Percentiles rank a stretch among this genome's conserved stretches.
phyloP scores from a whole-genome alignment of 2,888 invertebrate genomes.

The Hirtodrosophila cameraria region DNA sequence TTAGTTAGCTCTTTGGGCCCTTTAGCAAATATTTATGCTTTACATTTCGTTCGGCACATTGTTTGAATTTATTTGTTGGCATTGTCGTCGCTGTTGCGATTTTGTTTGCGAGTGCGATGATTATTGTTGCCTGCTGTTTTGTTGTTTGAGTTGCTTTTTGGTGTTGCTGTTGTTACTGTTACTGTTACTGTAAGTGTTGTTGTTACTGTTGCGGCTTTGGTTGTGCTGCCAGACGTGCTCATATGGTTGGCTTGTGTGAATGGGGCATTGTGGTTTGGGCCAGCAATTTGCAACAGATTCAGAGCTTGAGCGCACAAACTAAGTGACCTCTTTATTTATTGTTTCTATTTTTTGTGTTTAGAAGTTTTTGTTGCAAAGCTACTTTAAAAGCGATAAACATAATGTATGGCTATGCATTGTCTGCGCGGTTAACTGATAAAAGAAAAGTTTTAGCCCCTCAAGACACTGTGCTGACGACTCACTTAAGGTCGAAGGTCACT shows the following conservation, averaged over 20 bases:
- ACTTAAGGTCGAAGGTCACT: not conserved
- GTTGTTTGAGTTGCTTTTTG: constrained; percentile 48
- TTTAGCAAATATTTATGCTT: constrained; percentile 79
- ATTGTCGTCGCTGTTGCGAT: constrained; percentile 68
- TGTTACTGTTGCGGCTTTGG: constrained; percentile 24
- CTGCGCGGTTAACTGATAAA: not conserved
- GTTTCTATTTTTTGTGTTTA: constrained; percentile 32
- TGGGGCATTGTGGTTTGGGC: constrained; percentile 53
- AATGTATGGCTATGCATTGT: constrained; percentile 15
- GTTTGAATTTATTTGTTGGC: constrained; percentile 77
- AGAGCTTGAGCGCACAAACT: constrained; percentile 11
- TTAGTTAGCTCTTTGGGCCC: constrained; percentile 48
- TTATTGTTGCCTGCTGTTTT: constrained; percentile 56
- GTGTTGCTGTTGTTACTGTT: constrained; percentile 10
- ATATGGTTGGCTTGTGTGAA: constrained; percentile 33
- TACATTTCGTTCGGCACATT: constrained; percentile 78
- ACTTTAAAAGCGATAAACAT: constrained; percentile 41
- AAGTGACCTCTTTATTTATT: constrained; percentile 72
- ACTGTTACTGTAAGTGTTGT: not conserved
- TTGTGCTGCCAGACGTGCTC: constrained; percentile 65
- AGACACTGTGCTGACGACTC: not conserved
- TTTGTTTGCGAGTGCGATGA: constrained; percentile 69
- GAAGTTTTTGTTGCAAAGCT: constrained; percentile 32
- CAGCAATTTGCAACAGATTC: constrained; percentile 58
- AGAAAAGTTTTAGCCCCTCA: not conserved